Evolutionary conservation across 2,113 vertebrate species (phyloP).

Genomic region (Xiphophorus maculatus): DNA sequence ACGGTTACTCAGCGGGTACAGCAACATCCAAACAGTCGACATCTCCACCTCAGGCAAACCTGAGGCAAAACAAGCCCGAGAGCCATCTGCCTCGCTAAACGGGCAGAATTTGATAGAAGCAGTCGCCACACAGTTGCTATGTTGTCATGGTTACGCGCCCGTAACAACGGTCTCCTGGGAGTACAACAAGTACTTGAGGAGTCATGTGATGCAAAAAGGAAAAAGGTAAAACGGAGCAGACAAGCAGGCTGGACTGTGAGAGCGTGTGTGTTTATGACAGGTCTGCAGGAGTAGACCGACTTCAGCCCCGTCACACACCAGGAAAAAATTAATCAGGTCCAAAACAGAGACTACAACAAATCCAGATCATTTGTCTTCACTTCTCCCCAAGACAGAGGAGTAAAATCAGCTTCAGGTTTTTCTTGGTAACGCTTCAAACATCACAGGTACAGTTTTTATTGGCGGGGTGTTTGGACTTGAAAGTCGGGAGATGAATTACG

Average conservation of each 20-base stretch:
- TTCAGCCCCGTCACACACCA: not conserved
- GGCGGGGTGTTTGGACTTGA: no score
- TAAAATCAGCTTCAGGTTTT: no score
- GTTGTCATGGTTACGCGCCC: conserved; percentile 62
- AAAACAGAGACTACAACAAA: not conserved
- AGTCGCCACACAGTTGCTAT: conserved; percentile 26
- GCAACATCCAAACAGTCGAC: not conserved
- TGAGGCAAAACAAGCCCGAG: conserved; percentile 1
- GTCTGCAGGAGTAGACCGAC: not conserved
- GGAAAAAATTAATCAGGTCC: no score
- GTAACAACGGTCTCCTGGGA: conserved; percentile 67
- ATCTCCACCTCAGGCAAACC: conserved; percentile 11
- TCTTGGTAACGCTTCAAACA: no score
- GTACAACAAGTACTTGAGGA: conserved; percentile 36
- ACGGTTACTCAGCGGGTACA: not conserved
- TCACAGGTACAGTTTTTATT: no score
- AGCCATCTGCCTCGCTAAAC: conserved; percentile 34
- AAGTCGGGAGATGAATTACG: no score
- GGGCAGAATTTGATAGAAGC: conserved; percentile 21
- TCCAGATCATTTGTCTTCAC: not conserved
- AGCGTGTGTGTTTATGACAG: not conserved
- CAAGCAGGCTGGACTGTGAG: not conserved
- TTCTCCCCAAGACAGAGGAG: not conserved
- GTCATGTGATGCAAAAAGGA: conserved; percentile 39
- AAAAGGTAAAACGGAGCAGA: conserved; percentile 2